Conservation (phyloP, 2,888 invertebrate genomes). For the Drosophila prolongata region DNA sequence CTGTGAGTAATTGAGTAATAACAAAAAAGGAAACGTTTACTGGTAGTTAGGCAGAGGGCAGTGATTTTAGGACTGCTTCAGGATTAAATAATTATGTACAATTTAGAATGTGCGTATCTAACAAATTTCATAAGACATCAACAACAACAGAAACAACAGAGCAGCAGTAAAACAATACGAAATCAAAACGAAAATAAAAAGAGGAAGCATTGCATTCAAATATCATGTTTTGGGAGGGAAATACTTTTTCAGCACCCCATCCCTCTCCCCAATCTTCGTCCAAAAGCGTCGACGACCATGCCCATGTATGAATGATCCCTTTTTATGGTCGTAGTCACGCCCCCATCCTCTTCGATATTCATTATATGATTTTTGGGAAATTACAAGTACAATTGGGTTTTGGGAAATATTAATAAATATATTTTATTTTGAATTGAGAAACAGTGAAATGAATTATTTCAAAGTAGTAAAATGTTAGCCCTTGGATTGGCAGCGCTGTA, state of each 20-base stretch:
- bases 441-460: too few species aligned
- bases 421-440: too few species aligned
- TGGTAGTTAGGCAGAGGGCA: slow-evolving; percentile 39
- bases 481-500: too few species aligned
- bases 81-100: slow-evolving; percentile 37
- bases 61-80: slow-evolving; percentile 40
- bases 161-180: slow-evolving; percentile 22
- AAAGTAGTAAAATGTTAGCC: too few species aligned
- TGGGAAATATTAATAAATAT: too few species aligned
- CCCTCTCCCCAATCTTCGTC: background rate
- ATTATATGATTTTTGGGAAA: background rate
- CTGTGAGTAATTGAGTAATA: slow-evolving; percentile 17
- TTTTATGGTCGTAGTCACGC: slow-evolving; percentile 6
- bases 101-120: slow-evolving; percentile 26
- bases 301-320: slow-evolving; percentile 20
- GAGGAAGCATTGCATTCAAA: slow-evolving; percentile 25
- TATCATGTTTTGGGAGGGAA: slow-evolving; percentile 4
- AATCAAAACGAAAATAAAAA: slow-evolving; percentile 33
- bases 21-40: slow-evolving; percentile 13
- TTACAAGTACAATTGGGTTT: background rate
- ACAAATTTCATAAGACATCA: slow-evolving; percentile 30
- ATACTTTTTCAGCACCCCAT: background rate
- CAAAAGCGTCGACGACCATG: slow-evolving; percentile 4
- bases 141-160: slow-evolving; percentile 7
- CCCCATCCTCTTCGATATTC: background rate